A percentile compares a stretch with the other conserved stretches of the same genome.
Conservation (phyloP, 1,140 invertebrate genomes). For the Tyrophagus putrescentiae region DNA sequence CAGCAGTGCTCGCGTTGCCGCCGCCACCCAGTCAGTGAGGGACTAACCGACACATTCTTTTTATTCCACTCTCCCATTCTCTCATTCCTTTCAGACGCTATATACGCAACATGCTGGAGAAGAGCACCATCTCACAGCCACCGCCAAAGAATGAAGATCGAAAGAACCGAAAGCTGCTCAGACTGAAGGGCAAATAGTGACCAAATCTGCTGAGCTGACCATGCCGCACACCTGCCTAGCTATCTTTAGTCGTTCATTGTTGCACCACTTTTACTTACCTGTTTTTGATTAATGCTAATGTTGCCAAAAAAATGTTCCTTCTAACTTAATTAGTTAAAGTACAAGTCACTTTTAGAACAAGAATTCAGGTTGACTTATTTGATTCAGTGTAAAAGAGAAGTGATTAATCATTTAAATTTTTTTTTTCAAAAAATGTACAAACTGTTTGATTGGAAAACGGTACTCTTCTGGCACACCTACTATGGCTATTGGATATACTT, state of each 20-base stretch:
- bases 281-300: neutral
- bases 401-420: too few relatives aligned
- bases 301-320: neutral
- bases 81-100: constrained; percentile 1
- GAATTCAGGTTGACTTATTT: neutral
- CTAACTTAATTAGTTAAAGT: neutral
- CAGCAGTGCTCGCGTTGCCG: too few relatives aligned
- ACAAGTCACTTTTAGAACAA: neutral
- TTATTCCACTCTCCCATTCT: neutral
- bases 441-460: neutral
- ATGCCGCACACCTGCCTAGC: too few relatives aligned
- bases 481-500: neutral
- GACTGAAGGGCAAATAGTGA: constrained; percentile 15
- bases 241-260: neutral
- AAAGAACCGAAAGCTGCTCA: constrained; percentile 21
- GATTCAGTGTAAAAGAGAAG: neutral
- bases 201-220: neutral
- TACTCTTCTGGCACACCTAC: neutral
- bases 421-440: too few relatives aligned
- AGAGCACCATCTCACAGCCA: neutral
- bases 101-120: constrained; percentile 1
- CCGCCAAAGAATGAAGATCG: constrained; percentile 22
- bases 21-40: too few relatives aligned
- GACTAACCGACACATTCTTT: too few relatives aligned
- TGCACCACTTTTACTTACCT: neutral